Percentiles rank a stretch among this genome's conserved stretches.
Evolutionary conservation across 1,140 invertebrate species (phyloP).

Genomic region (Drosophila watanabei): DNA sequence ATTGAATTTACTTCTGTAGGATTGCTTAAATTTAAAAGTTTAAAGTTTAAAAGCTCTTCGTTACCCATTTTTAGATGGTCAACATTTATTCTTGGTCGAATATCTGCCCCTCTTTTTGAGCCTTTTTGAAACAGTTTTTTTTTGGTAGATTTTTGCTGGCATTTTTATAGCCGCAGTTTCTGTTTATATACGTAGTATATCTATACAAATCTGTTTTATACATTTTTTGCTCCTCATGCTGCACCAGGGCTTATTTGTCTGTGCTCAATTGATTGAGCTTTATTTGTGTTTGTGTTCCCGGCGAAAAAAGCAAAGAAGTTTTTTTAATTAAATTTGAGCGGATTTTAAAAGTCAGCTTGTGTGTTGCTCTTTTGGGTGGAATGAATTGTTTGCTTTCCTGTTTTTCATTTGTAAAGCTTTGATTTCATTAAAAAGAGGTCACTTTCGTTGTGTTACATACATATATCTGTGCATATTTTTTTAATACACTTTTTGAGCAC

Average conservation of each 20-base stretch:
- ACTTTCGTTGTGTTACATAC: slow-evolving; percentile 1
- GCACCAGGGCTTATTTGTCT: slow-evolving; percentile 69
- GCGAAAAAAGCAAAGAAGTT: slow-evolving; percentile 31
- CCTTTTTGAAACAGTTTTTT: slow-evolving; percentile 50
- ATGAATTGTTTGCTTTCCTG: slow-evolving; percentile 23
- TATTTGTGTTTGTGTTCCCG: slow-evolving; percentile 57
- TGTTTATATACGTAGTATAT: slow-evolving; percentile 35
- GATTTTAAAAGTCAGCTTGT: slow-evolving; percentile 72
- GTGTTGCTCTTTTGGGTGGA: slow-evolving; percentile 27
- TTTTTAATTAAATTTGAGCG: slow-evolving; percentile 78
- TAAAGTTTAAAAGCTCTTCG: not conserved
- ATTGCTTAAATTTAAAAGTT: not conserved
- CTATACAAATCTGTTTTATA: slow-evolving; percentile 30
- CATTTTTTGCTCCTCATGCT: slow-evolving; percentile 34
- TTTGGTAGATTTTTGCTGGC: slow-evolving; percentile 21
- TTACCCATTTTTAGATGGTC: slow-evolving; percentile 17
- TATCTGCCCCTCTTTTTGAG: slow-evolving; percentile 12
- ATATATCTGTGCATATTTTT: not conserved
- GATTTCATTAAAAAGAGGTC: slow-evolving; percentile 60
- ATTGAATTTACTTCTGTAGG: not conserved
- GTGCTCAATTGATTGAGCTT: slow-evolving; percentile 76
- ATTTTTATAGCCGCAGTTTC: slow-evolving; percentile 47
- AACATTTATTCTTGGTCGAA: slow-evolving; percentile 1
- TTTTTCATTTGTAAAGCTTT: slow-evolving; percentile 43
- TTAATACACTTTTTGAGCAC: not conserved